Conservation (phyloP, 2,113 vertebrate genomes). For the Girardinichthys multiradiatus region DNA sequence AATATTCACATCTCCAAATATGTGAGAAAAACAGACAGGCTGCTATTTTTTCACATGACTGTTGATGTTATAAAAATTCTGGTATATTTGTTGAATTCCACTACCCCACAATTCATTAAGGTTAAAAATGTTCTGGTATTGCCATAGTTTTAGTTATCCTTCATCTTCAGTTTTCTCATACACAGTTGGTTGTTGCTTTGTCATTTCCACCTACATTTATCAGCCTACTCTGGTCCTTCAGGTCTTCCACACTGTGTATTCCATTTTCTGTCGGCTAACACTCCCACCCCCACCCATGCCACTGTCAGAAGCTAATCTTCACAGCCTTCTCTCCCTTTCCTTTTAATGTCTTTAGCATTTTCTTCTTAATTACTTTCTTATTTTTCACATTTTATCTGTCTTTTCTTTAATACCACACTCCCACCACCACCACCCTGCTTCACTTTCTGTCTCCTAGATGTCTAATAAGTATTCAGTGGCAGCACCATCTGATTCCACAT, state of each 20-base stretch:
- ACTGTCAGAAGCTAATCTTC: conserved; percentile 26
- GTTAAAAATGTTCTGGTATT: too few relatives aligned
- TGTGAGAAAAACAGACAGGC: too few relatives aligned
- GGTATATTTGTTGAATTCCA: too few relatives aligned
- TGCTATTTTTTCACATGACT: too few relatives aligned
- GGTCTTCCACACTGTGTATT: conserved; percentile 41
- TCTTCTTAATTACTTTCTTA: background rate
- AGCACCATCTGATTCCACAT: conserved; percentile 30
- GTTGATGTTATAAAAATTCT: too few relatives aligned
- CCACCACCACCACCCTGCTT: background rate
- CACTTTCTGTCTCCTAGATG: conserved; percentile 20
- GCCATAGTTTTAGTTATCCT: too few relatives aligned
- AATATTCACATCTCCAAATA: too few relatives aligned
- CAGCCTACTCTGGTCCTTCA: conserved; percentile 29
- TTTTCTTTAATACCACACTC: background rate
- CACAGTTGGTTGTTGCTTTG: background rate
- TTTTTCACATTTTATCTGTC: background rate
- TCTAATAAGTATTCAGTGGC: conserved; percentile 59
- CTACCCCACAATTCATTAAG: too few relatives aligned
- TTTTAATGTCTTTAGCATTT: background rate
- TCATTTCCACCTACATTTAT: conserved; percentile 33
- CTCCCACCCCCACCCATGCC: too few relatives aligned
- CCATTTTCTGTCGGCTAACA: too few relatives aligned
- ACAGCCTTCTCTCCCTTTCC: background rate
- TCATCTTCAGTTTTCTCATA: background rate